phyloP scores from a whole-genome alignment of 1,140 invertebrate species.

The Rhopalosiphum padi region DNA sequence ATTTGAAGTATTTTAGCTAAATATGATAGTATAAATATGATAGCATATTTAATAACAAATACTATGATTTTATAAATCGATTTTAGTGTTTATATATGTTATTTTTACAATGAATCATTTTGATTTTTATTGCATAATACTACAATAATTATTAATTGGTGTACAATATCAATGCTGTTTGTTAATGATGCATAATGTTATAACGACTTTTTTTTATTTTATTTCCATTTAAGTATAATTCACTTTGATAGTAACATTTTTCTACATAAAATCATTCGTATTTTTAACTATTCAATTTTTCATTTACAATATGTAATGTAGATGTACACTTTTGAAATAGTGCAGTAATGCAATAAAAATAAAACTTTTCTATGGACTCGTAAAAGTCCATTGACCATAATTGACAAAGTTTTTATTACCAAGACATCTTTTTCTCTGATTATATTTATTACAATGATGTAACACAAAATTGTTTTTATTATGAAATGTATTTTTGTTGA shows the following conservation, averaged over 20 bases:
- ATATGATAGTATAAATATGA: neutral
- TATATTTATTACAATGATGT: neutral
- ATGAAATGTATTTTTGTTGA: constrained; percentile 12
- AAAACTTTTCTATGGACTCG: constrained; percentile 25
- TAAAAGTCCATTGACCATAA: constrained; percentile 37
- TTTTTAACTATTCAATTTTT: neutral
- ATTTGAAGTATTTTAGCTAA: neutral
- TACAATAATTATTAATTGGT: neutral
- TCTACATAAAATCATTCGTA: neutral
- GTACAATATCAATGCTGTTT: neutral
- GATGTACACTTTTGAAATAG: neutral
- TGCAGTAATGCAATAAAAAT: constrained; percentile 27
- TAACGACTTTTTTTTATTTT: neutral
- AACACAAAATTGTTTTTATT: neutral
- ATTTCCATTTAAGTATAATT: neutral
- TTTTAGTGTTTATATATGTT: neutral
- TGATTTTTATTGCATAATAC: neutral
- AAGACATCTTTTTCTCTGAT: constrained; percentile 12
- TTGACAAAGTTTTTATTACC: constrained; percentile 39
- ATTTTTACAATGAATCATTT: neutral
- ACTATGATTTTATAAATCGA: neutral
- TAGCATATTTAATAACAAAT: neutral
- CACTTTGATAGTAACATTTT: neutral
- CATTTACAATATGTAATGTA: neutral
- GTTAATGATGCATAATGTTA: neutral